These are phyloP conservation scores for Labeo catla DNA, from an alignment of 2,113 vertebrate genomes.

Conservation along the genomic window DNA sequence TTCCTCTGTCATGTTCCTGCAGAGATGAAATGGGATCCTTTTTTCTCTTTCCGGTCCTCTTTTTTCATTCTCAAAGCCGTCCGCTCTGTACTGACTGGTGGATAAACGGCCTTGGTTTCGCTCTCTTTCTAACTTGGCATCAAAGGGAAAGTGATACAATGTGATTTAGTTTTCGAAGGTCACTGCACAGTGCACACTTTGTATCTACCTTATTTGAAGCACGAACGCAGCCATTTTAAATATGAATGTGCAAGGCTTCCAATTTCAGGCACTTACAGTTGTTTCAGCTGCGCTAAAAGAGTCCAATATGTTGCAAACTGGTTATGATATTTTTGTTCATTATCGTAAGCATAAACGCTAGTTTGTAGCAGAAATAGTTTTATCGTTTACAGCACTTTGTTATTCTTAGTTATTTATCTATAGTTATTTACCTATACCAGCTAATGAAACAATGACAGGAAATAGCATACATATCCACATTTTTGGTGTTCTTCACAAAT, in stretches of 20 bases:
- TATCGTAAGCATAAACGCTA: not conserved
- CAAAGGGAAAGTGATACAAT: conserved; percentile 25
- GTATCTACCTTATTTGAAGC: not conserved
- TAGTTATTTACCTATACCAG: not conserved
- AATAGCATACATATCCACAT: not conserved
- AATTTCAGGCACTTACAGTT: not conserved
- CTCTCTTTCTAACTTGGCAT: conserved; percentile 37
- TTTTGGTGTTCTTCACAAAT: not conserved
- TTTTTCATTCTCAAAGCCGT: conserved; percentile 49
- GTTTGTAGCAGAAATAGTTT: not conserved
- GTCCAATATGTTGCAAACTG: not conserved
- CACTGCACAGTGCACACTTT: conserved; percentile 27
- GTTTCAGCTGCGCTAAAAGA: not conserved
- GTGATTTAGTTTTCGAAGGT: conserved; percentile 34
- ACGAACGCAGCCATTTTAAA: not conserved
- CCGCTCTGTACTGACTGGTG: conserved; percentile 30
- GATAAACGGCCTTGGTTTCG: conserved; percentile 52
- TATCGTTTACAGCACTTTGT: not conserved
- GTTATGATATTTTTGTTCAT: not conserved
- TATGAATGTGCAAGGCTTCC: not conserved
- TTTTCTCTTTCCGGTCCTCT: conserved; percentile 21
- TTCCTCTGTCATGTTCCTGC: conserved; percentile 58
- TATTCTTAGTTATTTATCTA: not conserved
- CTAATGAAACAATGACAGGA: not conserved
- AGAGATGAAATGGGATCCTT: conserved; percentile 55